phyloP scores from a whole-genome alignment of 2,888 invertebrate genomes.

The Ennomos quercinarius region DNA sequence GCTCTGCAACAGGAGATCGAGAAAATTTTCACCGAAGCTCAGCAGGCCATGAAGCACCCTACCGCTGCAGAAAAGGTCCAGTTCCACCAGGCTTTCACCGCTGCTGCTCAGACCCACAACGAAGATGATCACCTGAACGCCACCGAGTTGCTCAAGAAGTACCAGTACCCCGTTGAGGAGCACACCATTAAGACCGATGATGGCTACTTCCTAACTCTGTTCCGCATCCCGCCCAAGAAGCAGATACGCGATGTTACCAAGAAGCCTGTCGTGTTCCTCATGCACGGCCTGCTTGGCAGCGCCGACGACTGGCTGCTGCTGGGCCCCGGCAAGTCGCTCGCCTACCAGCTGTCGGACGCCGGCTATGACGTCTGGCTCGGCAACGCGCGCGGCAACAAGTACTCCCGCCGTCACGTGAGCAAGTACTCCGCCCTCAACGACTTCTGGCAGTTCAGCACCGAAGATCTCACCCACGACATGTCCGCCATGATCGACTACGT shows the following conservation, averaged over 20 bases:
- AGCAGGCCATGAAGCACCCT: conserved; percentile 62
- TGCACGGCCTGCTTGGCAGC: conserved; percentile 88
- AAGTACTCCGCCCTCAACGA: conserved; percentile 66
- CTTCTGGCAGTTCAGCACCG: conserved; percentile 78
- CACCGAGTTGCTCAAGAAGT: conserved; percentile 64
- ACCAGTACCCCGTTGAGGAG: conserved; percentile 69
- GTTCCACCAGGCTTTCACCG: conserved; percentile 57
- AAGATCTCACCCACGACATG: conserved; percentile 76
- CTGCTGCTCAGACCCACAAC: conserved; percentile 46
- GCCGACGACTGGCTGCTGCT: conserved; percentile 89
- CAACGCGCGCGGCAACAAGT: conserved; percentile 74
- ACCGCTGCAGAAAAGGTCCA: conserved; percentile 58
- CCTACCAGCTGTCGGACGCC: conserved; percentile 69
- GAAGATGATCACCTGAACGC: conserved; percentile 60
- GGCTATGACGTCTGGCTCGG: conserved; percentile 80
- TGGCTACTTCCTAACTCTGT: conserved; percentile 73
- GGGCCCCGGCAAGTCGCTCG: conserved; percentile 83
- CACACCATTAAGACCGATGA: conserved; percentile 73
- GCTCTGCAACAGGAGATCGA: conserved; percentile 56
- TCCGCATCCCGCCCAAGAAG: conserved; percentile 69
- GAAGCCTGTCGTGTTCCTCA: conserved; percentile 79
- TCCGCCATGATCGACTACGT: conserved; percentile 77
- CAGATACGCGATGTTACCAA: conserved; percentile 49
- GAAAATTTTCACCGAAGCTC: conserved; percentile 66
- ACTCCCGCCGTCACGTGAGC: conserved; percentile 68